A percentile compares a stretch with the other conserved stretches of the same genome.
Conservation (phyloP, 2,888 invertebrate genomes). For the Caenorhabditis sp. region DNA sequence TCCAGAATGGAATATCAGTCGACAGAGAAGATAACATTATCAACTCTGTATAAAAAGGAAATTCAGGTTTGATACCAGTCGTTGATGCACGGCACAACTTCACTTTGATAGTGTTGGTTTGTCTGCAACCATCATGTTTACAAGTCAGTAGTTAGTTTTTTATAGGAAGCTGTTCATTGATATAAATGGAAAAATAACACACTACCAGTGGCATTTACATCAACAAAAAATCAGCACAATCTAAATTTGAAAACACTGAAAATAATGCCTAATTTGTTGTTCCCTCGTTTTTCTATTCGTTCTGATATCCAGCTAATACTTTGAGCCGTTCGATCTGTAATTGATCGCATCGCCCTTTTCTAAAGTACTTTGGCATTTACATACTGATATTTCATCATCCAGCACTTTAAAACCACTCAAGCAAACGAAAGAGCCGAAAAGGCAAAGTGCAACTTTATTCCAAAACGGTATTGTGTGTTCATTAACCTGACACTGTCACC, state of each 20-base stretch:
- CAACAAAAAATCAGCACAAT: background rate
- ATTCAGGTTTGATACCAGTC: conserved; percentile 58
- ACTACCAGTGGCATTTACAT: too few species aligned
- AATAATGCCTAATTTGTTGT: too few species aligned
- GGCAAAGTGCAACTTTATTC: background rate
- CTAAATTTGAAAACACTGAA: too few species aligned
- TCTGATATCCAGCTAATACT: too few species aligned
- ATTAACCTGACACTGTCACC: conserved; percentile 4
- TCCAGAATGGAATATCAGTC: conserved; percentile 61
- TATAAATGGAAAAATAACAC: too few species aligned
- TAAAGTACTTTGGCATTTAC: background rate
- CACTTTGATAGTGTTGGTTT: conserved; percentile 1
- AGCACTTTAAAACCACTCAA: background rate
- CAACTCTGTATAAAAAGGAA: conserved; percentile 57
- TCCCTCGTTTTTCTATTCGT: too few species aligned
- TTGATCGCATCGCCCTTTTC: background rate
- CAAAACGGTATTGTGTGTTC: background rate
- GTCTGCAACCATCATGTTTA: background rate
- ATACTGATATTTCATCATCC: background rate
- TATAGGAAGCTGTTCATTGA: too few species aligned
- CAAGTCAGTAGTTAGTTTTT: too few species aligned
- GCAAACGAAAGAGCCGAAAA: background rate
- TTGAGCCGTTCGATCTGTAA: background rate
- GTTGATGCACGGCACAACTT: background rate
- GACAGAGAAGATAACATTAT: conserved; percentile 64